Conservation (phyloP, 2,888 invertebrate genomes). For the Drosophila yooni region DNA sequence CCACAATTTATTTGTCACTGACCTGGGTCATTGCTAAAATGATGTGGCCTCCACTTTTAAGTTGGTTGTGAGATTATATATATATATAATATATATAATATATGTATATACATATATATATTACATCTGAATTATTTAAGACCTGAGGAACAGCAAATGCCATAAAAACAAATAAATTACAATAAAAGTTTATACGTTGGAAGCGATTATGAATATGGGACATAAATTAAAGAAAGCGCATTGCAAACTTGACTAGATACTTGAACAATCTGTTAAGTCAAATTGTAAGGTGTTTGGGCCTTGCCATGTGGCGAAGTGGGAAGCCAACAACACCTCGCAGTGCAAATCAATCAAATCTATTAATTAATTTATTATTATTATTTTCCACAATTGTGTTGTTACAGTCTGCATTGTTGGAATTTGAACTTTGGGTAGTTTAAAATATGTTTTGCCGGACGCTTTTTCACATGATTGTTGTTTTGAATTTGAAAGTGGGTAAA, state of each 20-base stretch:
- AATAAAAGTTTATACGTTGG: too few relatives aligned
- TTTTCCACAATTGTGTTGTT: too few relatives aligned
- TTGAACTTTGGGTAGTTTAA: too few relatives aligned
- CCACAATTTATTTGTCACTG: neutral
- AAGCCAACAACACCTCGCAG: neutral
- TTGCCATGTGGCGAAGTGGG: neutral
- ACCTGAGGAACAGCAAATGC: neutral
- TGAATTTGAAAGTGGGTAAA: too few relatives aligned
- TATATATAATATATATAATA: too few relatives aligned
- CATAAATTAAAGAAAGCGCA: too few relatives aligned
- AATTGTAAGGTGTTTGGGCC: neutral
- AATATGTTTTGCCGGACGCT: too few relatives aligned
- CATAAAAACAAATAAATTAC: neutral
- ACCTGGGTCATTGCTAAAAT: neutral
- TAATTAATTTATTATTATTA: too few relatives aligned
- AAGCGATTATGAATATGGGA: neutral
- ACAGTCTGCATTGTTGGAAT: too few relatives aligned
- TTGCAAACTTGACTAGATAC: neutral
- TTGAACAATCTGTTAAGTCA: neutral
- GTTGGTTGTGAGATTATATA: neutral
- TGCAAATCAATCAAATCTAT: neutral
- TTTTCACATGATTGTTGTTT: too few relatives aligned
- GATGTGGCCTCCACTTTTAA: neutral
- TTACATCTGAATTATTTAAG: neutral
- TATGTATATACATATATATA: too few relatives aligned